Evolutionary conservation across 2,113 vertebrate genomes (phyloP).

Genomic region (Quiscalus mexicanus): DNA sequence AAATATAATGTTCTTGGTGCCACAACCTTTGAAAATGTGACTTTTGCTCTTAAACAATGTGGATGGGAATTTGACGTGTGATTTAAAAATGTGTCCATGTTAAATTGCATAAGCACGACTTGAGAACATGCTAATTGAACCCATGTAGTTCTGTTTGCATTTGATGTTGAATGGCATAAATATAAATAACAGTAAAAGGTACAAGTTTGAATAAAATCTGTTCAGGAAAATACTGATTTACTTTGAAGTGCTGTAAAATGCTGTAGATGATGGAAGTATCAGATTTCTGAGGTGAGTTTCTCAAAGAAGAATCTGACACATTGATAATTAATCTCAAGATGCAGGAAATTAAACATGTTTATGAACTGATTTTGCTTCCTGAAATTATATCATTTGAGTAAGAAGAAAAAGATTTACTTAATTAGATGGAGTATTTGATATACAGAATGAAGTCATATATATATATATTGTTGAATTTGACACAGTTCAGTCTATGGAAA

Average conservation of each 20-base stretch:
- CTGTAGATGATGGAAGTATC: not conserved
- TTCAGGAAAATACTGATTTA: not conserved
- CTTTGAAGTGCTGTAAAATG: not conserved
- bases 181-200: not conserved
- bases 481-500: not conserved
- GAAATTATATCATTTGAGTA: not conserved
- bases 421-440: not conserved
- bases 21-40: not conserved
- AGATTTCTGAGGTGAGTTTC: not conserved
- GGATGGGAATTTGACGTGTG: not conserved
- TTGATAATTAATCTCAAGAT: constrained; percentile 17
- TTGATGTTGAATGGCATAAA: not conserved
- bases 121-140: not conserved
- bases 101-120: not conserved
- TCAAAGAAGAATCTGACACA: not conserved
- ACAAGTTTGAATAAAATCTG: not conserved
- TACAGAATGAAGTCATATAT: fast-evolving
- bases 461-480: not conserved
- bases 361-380: not conserved
- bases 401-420: not conserved
- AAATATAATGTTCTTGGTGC: not conserved
- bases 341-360: not conserved
- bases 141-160: not conserved
- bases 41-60: not conserved
- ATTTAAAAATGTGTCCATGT: not conserved